Evolutionary conservation across 2,797 vertebrate species (phyloP), one percentile per base, ranked within the genome.

Genomic region (Ispidina lecontei): DNA sequence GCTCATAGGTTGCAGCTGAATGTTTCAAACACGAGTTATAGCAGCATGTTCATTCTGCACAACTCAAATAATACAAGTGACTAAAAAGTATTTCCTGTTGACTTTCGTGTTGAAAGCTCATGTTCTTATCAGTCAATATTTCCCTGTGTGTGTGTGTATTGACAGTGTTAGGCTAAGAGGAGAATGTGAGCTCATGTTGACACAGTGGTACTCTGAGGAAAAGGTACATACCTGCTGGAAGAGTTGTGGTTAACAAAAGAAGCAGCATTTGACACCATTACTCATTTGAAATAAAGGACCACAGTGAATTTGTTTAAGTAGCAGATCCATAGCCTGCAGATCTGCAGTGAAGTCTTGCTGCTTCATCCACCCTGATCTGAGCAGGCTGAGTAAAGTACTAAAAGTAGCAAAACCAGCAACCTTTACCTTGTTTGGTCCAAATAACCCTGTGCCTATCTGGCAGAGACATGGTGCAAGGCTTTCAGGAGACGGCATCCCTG

Each of bases 61-160:
- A 95, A 62, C 55, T 95, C 95, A 97, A 97, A 96, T 77, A 95
- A 87, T 84, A 83, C 62, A 83, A 89, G 76, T 87, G 87, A 29
- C 49, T 86, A 46, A 91, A 96, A 90, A 63, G 89, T 87, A 90
- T 92, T 52, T 92, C 94, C 47, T 93, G 63, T 93, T 97, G 96
- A 96, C 95, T 90, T 93, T 91, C 33, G 74, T 62, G 54, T 91
- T 90, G 84, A 96, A 96, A 95, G 90, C 55, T 28, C 28, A 12
- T 75, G 64, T 94, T 95, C 89, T 93, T 64, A 60, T 73, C 58
- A 55, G 63, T 85, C 51, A 84, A 78, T 79, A 91, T 73, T 88
- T 70, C 56, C 70, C 78, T 26, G 49, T 47, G 67, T 26, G 41
- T 44, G 65, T 46, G 83, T 26, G 41, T 55, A 72, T 75, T 71